Evolutionary conservation across 1,140 invertebrate genomes (phyloP).

Genomic region (Anagrus nilaparvatae): DNA sequence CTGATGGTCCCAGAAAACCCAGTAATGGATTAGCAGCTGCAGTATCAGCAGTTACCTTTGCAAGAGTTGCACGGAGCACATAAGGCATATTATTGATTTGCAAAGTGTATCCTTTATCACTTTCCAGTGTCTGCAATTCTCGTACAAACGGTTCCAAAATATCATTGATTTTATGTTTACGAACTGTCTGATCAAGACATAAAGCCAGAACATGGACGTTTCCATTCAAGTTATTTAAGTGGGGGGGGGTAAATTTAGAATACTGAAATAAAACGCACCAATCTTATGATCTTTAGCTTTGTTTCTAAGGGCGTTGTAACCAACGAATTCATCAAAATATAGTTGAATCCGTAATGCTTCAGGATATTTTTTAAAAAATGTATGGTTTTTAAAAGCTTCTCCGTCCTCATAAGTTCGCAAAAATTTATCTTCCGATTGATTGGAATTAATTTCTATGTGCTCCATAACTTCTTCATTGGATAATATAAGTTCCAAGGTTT

Average conservation of each 20-base stretch:
- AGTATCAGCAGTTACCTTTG: not conserved
- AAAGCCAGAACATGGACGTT: constrained; percentile 1
- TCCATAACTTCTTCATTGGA: too few species aligned
- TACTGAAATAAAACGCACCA: constrained; percentile 4
- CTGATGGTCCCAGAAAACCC: constrained; percentile 3
- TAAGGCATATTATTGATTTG: not conserved
- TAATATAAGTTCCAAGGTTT: too few species aligned
- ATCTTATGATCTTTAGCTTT: constrained; percentile 6
- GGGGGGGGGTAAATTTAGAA: constrained; percentile 2
- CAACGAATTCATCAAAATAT: constrained; percentile 7
- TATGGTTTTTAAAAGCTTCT: not conserved
- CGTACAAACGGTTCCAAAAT: constrained; percentile 4
- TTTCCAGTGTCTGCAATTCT: not conserved
- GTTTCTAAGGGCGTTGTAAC: constrained; percentile 4
- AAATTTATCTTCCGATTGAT: too few species aligned
- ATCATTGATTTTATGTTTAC: constrained; percentile 2
- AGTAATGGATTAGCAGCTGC: constrained; percentile 4
- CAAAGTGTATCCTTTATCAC: not conserved
- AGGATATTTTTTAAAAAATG: constrained; percentile 1
- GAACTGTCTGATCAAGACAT: constrained; percentile 1
- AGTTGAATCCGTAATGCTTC: not conserved
- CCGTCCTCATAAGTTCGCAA: not conserved
- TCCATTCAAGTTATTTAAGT: not conserved
- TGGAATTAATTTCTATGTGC: too few species aligned
- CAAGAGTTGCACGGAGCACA: not conserved